These are phyloP conservation scores for Pagetopsis macropterus DNA, from an alignment of 2,797 vertebrate genomes.

Conservation along the genomic window DNA sequence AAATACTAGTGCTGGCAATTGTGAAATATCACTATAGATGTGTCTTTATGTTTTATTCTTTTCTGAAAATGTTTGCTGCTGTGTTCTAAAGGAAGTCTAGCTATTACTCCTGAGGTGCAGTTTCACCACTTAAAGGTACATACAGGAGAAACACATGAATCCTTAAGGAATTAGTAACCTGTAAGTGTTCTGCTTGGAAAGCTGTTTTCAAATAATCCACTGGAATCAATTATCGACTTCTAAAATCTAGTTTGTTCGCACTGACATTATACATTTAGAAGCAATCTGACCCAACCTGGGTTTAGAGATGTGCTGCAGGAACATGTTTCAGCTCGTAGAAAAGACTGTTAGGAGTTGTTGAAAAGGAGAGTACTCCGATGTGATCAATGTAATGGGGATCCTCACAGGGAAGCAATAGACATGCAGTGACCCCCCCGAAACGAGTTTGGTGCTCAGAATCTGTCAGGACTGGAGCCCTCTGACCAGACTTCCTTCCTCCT, in stretches of 20 bases:
- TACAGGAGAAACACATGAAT: not conserved
- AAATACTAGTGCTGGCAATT: not conserved
- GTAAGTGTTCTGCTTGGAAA: not conserved
- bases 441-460: conserved; percentile 12
- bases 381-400: not conserved
- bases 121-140: not conserved
- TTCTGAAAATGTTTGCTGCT: not conserved
- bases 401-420: conserved; percentile 61
- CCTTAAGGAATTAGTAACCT: not conserved
- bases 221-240: not conserved
- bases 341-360: not conserved
- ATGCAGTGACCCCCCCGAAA: conserved; percentile 19
- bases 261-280: not conserved
- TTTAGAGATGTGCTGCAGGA: not conserved
- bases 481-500: conserved; percentile 75
- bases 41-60: not conserved
- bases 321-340: too few species aligned
- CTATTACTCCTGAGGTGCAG: not conserved
- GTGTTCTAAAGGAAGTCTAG: not conserved
- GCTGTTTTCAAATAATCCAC: not conserved
- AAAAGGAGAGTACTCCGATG: rapidly evolving
- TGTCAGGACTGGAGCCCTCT: conserved; percentile 40
- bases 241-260: not conserved
- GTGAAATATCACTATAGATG: not conserved
- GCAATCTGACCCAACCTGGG: not conserved